Percentiles rank a stretch among this genome's conserved stretches.
phyloP scores from a whole-genome alignment of 2,797 vertebrate species.

The Coccyzus lansbergi region DNA sequence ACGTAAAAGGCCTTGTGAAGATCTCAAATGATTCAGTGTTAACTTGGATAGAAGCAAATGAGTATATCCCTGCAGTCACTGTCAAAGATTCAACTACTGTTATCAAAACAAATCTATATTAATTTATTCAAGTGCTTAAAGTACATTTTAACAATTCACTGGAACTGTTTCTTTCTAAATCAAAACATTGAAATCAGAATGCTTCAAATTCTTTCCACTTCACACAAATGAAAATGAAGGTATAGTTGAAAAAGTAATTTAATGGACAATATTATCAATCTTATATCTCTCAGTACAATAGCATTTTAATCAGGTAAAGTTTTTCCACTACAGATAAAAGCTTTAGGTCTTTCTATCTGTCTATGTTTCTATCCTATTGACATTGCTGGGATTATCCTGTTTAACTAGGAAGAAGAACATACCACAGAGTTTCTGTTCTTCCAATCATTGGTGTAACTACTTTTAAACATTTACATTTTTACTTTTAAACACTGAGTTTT shows the following conservation, averaged over 20 bases:
- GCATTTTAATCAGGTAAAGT: no score
- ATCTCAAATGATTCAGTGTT: not conserved
- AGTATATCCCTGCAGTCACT: not conserved
- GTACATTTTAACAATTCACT: slow-evolving; percentile 14
- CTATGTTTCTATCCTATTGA: not conserved
- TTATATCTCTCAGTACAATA: not conserved
- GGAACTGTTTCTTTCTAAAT: slow-evolving; percentile 23
- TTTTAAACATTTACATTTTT: not conserved
- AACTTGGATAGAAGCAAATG: not conserved
- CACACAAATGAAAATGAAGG: not conserved
- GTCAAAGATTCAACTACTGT: not conserved
- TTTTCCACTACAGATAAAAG: not conserved
- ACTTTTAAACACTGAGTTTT: not conserved
- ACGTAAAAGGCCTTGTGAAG: not conserved
- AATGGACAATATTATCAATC: not conserved
- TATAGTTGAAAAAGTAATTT: not conserved
- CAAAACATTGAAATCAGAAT: not conserved
- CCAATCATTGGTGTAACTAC: not conserved
- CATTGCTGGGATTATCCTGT: not conserved
- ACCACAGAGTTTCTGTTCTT: not conserved
- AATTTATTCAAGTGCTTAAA: slow-evolving; percentile 43
- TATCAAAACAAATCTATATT: slow-evolving; percentile 38
- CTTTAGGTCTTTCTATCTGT: not conserved
- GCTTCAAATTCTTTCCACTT: not conserved
- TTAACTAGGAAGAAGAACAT: not conserved